These are phyloP conservation scores for Distichodus sexfasciatus DNA, from an alignment of 2,797 vertebrate species.

Conservation along the genomic window DNA sequence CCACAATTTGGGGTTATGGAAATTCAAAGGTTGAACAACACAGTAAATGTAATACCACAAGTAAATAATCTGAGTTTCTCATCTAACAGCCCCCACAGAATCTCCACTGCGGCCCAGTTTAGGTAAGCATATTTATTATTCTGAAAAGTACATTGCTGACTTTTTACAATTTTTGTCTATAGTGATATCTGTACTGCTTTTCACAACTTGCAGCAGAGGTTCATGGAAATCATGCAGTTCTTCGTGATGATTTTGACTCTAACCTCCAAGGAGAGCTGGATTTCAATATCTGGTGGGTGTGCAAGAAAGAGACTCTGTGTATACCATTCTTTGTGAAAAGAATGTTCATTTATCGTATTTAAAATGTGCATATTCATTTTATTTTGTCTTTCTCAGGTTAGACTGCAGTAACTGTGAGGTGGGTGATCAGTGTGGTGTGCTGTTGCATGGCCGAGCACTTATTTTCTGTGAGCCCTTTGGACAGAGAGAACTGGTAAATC, in stretches of 20 bases:
- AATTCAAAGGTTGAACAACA: no score
- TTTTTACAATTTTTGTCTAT: background rate
- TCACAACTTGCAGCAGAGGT: slow-evolving; percentile 79
- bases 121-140: slow-evolving; percentile 70
- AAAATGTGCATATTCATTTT: background rate
- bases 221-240: slow-evolving; percentile 86
- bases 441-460: slow-evolving; percentile 90
- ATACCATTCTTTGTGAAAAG: background rate
- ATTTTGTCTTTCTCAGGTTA: slow-evolving; percentile 70
- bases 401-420: slow-evolving; percentile 89
- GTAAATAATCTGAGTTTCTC: background rate
- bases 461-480: slow-evolving; percentile 95
- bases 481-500: slow-evolving; percentile 89
- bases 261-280: slow-evolving; percentile 86
- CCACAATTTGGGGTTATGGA: no score
- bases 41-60: no score
- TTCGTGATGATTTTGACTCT: slow-evolving; percentile 96
- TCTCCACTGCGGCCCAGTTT: slow-evolving; percentile 86
- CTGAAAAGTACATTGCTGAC: background rate
- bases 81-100: slow-evolving; percentile 86
- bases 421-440: slow-evolving; percentile 87
- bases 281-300: slow-evolving; percentile 86
- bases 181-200: background rate
- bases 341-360: background rate
- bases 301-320: background rate